These are phyloP conservation scores for Stomatorhinus ivindoensis DNA, from an alignment of 2,113 vertebrate species.

Conservation along the genomic window DNA sequence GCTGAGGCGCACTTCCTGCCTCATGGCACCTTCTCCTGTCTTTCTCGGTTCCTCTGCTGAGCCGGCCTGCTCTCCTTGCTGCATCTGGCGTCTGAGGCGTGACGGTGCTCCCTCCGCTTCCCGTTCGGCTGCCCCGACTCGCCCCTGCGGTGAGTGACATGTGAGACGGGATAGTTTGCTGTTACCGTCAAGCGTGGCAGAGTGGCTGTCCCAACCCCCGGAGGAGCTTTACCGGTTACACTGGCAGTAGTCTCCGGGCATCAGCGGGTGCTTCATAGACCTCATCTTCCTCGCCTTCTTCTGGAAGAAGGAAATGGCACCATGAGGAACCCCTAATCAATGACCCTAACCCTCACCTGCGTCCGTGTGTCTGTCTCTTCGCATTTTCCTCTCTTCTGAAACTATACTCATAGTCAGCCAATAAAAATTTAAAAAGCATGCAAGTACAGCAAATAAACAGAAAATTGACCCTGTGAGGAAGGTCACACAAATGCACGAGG, in stretches of 20 bases:
- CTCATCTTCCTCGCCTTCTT: conserved; percentile 32
- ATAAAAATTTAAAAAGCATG: background rate
- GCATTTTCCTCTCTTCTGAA: background rate
- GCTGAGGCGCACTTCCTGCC: background rate
- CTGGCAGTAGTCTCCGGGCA: conserved; percentile 45
- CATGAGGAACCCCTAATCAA: background rate
- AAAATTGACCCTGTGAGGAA: background rate
- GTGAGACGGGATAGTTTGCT: background rate
- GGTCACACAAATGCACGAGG: background rate
- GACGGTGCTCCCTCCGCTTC: background rate
- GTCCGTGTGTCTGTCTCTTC: background rate
- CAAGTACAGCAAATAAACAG: background rate
- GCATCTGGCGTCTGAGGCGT: background rate
- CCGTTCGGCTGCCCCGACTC: background rate
- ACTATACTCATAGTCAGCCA: background rate
- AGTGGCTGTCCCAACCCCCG: background rate
- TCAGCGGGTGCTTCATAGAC: conserved; percentile 24
- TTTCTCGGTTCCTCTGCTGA: background rate
- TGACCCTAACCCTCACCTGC: background rate
- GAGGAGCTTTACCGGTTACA: conserved; percentile 45
- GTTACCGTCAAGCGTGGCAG: background rate
- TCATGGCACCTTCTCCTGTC: background rate
- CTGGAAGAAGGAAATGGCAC: conserved; percentile 24
- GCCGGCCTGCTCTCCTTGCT: background rate
- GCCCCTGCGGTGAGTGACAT: background rate